These are phyloP conservation scores for Atta colombica DNA, from an alignment of 1,140 invertebrate genomes.

Conservation along the genomic window DNA sequence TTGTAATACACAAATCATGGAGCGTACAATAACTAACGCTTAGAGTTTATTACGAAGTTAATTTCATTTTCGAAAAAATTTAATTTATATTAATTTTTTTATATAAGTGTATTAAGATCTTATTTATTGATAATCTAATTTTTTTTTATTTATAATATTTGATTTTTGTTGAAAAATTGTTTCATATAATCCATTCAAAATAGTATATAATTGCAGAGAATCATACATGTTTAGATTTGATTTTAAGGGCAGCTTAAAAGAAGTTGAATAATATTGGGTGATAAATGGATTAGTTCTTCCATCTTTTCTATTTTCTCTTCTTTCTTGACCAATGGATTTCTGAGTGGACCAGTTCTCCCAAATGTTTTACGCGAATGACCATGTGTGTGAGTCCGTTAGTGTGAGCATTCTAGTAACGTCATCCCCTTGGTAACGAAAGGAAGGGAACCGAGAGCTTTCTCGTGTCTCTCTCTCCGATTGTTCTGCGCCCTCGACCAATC, in stretches of 20 bases:
- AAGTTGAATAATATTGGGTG: constrained; percentile 43
- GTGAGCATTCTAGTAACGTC: constrained; percentile 30
- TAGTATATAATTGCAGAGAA: constrained; percentile 16
- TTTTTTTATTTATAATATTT: neutral
- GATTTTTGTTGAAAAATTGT: constrained; percentile 59
- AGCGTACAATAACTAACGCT: neutral
- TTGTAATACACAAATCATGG: neutral
- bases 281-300: constrained; percentile 64
- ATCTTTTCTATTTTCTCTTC: neutral
- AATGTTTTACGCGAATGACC: constrained; percentile 50
- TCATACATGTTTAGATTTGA: constrained; percentile 61
- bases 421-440: constrained; percentile 65
- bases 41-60: neutral
- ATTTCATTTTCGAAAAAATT: neutral
- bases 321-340: too few relatives aligned
- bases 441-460: constrained; percentile 83
- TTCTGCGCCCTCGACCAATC: constrained; percentile 77
- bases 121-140: neutral
- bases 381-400: constrained; percentile 26
- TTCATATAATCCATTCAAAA: constrained; percentile 24
- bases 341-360: constrained; percentile 39
- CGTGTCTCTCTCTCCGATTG: constrained; percentile 77
- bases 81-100: neutral
- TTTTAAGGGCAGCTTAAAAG: constrained; percentile 31
- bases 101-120: neutral